Evolutionary conservation across 2,888 invertebrate species (phyloP), one percentile per base, ranked within the genome.

Genomic region (Mylabris sibirica): DNA sequence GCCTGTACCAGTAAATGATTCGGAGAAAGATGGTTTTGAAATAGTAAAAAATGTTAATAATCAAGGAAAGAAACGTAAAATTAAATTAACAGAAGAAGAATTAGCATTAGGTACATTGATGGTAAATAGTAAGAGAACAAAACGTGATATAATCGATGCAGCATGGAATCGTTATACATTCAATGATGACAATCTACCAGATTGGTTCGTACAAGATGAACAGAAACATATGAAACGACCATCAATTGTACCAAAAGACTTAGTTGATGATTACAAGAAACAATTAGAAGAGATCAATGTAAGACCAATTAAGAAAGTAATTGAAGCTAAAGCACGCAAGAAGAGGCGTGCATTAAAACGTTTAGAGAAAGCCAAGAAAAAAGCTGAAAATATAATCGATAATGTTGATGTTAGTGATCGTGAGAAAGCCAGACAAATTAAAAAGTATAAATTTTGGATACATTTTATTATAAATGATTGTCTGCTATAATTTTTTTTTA

Each of bases 281-380:
- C 89, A 90, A 77, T 85, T 93, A 14, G 89, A 92, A 82, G 98
- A 97, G 75, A 90, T 99, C 49, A 96, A 99, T 85, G 94, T 93
- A 0, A 89, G 97, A 71, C 97, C 99, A 14, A 97, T 99, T 72
- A 99, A 99, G 87, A 99, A 99, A 86, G 95, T 99, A 0, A 90
- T 97, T 76, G 98, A 99, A 87, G 99, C 99, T 0, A 99, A 97
- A 86, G 97, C 97, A 0, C 91, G 99, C 66, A 99, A 99, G 89
- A 97, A 98, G 92, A 93, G 92, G 85, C 93, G 96, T 74, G 92
- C 94, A 72, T 83, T 94, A 69, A 93, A 91, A 80, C 93, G 93
- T 82, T 85, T 99, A 86, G 96, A 97, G 75, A 95, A 93, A 80
- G 98, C 97, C 0, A 95, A 97, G 87, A 99, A 99, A 87, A 96